Evolutionary conservation across 2,113 vertebrate species (phyloP).

Genomic region (Notarius quadriscutis): DNA sequence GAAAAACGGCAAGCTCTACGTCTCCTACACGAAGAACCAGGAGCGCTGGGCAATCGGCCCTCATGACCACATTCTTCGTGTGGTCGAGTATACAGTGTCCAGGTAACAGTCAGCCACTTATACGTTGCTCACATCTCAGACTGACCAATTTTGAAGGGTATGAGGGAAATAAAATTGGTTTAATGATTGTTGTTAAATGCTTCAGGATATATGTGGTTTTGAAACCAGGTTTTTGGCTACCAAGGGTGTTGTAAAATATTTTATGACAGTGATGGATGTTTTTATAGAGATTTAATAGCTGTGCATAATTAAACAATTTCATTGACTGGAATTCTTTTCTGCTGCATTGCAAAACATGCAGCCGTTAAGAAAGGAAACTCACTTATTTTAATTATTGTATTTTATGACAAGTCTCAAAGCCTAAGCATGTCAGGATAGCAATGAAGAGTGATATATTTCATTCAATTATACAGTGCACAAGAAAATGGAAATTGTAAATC

Average conservation of each 20-base stretch:
- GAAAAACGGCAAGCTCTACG: constrained; percentile 99
- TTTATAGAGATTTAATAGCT: constrained; percentile 46
- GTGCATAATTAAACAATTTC: constrained; percentile 49
- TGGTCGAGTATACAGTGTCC: constrained; percentile 98
- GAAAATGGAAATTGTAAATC: neutral
- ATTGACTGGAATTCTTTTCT: constrained; percentile 19
- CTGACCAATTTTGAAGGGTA: neutral
- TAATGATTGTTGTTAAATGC: constrained; percentile 28
- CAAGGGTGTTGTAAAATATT: constrained; percentile 27
- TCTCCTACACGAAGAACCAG: constrained; percentile 99
- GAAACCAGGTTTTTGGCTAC: neutral
- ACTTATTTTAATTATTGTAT: constrained; percentile 57
- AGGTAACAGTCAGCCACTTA: constrained; percentile 74
- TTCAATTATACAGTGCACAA: neutral
- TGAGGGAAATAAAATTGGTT: constrained; percentile 10
- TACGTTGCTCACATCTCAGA: neutral
- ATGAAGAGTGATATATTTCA: neutral
- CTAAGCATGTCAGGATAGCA: neutral
- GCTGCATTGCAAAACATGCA: constrained; percentile 10
- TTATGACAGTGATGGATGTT: constrained; percentile 52
- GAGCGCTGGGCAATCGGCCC: constrained; percentile 98
- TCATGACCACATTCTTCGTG: constrained; percentile 98
- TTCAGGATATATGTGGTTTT: constrained; percentile 36
- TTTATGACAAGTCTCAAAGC: neutral
- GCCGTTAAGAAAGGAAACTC: constrained; percentile 57